Evolutionary conservation across 30 jellyfish, hydroid and myxozoan species (phyloP).

Genomic region (Turritopsis dohrnii): DNA sequence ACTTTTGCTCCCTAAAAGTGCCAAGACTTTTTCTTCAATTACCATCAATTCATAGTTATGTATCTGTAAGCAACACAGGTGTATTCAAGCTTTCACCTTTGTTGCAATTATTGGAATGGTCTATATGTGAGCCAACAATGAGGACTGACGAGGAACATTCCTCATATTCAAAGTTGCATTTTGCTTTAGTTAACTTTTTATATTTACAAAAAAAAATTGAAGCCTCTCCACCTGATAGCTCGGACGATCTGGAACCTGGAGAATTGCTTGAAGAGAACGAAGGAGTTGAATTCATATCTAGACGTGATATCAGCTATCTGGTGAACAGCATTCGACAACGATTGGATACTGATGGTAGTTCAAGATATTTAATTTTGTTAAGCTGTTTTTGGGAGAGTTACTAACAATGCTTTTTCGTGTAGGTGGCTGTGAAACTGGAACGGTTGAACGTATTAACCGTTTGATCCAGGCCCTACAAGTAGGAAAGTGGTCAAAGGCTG

Average conservation of each 20-base stretch:
- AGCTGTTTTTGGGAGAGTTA: neutral
- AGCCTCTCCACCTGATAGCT: slow-evolving; percentile 36
- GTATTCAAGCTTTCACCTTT: slow-evolving; percentile 34
- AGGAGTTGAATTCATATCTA: slow-evolving; percentile 25
- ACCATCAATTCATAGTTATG: slow-evolving; percentile 56
- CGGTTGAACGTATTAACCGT: neutral
- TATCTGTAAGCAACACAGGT: slow-evolving; percentile 20
- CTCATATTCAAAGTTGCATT: slow-evolving; percentile 56
- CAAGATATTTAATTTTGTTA: neutral
- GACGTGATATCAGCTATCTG: slow-evolving; percentile 5
- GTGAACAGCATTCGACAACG: neutral
- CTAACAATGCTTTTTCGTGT: neutral
- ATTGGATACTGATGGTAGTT: neutral
- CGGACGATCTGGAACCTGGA: slow-evolving; percentile 89
- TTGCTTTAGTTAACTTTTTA: slow-evolving; percentile 50
- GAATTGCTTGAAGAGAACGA: slow-evolving; percentile 62
- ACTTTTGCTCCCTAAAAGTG: slow-evolving; percentile 31
- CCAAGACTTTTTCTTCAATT: slow-evolving; percentile 39
- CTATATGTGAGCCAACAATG: slow-evolving; percentile 55
- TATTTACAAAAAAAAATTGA: slow-evolving; percentile 43
- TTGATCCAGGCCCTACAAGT: neutral
- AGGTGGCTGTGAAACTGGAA: neutral
- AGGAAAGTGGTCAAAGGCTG: neutral
- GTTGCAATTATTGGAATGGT: slow-evolving; percentile 49
- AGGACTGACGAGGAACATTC: slow-evolving; percentile 35